Evolutionary conservation across 2,888 invertebrate species (phyloP), one percentile per base, ranked within the genome.

Genomic region (Aethes cnicana): DNA sequence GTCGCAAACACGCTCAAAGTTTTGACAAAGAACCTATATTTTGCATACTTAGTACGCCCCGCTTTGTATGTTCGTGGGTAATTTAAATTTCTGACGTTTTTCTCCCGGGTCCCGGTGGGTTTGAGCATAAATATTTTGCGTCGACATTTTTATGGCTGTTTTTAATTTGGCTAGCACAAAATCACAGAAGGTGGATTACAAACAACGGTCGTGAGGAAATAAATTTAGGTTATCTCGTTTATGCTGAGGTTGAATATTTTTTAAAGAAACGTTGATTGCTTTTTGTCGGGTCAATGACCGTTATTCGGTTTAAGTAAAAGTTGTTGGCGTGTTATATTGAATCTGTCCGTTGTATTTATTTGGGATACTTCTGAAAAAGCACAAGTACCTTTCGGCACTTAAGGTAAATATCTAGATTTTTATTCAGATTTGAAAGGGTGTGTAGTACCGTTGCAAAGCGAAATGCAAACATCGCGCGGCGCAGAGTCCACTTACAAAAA

Each of bases 1-100:
- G 70, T 73, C 68, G 66, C 62, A 68, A 81, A 79, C 75, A 80
- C 74, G 59, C 62, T 62, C 58, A 58, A 77, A 80, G 61, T 75
- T 74, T 61, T 62, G 66, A 64, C 69, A 62, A 61, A 66, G 50
- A 52, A 37, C 46, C 46, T 39, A 52, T 52, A 52, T 52, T 52
- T 52, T 52, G 52, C 52, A 52, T 52, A 44, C 50, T 46, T 37
- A 30, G 23, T 48, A 46, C 30, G 52, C 28, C 25, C 30, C 44
- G 17, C 36, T 44, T 52, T 39, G 39, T 52, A 52, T 21, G 52
- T 46, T 46, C 26, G 39, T 44, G 23, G 26, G 25, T 52, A 52
- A 46, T 46, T 52, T 52, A 52, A 52, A 44, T 50, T 42, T 50
- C 37, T 44, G 50, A 44, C 37, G 50, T 37, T 44, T 50, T 44